Evolutionary conservation across 2,797 vertebrate genomes (phyloP), one percentile per base, ranked within the genome.

Genomic region (Chrysolophus pictus): DNA sequence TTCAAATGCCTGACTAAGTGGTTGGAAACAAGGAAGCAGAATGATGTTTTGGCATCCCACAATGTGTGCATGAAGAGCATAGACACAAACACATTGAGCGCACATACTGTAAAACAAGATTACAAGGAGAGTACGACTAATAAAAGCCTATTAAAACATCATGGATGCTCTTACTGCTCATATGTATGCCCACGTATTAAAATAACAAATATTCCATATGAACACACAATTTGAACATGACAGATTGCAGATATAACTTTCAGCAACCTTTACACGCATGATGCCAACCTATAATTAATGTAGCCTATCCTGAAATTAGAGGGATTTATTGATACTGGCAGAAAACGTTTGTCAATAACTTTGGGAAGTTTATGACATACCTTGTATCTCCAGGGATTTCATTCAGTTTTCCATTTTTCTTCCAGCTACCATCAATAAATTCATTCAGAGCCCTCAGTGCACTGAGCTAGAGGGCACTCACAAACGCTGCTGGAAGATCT

Each of bases 251-350:
- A 90, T 83, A 95, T 31, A 97, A 87, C 88, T 96, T 97, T 89
- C 93, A 97, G 91, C 83, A 95, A 94, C 72, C 87, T 95, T 91
- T 95, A 96, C 97, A 97, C 90, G 85, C 68, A 76, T 79, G 92
- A 94, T 85, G 64, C 56, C 88, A 93, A 93, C 95, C 91, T 94
- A 96, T 96, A 97, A 97, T 97, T 97, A 96, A 96, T 92, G 69
- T 46, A 91, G 71, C 88, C 93, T 97, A 91, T 88, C 91, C 83
- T 91, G 56, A 94, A 96, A 95, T 96, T 90, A 93, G 88, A 97
- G 91, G 90, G 95, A 96, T 97, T 97, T 97, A 97, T 96, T 97
- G 94, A 96, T 77, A 91, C 84, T 97, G 96, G 94, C 92, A 97
- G 95, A 97, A 97, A 97, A 90, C 69, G 84, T 97, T 97, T 95